Evolutionary conservation across 2,113 vertebrate species (phyloP).

Genomic region (Scomber japonicus): DNA sequence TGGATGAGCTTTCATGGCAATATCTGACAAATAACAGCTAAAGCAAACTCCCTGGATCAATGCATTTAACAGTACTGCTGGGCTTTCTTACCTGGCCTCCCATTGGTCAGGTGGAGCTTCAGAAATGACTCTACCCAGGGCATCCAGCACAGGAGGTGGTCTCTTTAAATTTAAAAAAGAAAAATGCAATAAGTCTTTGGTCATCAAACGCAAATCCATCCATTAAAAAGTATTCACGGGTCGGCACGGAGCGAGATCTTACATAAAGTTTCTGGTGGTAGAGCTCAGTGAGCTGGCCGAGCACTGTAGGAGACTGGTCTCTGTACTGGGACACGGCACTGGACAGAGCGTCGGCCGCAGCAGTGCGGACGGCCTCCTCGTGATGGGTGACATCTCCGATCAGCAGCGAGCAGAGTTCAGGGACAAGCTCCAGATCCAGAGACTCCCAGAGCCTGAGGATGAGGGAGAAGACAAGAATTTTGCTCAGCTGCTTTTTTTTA

Average conservation of each 20-base stretch:
- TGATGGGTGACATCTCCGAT: constrained; percentile 95
- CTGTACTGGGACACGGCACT: constrained; percentile 90
- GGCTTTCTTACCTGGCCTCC: constrained; percentile 93
- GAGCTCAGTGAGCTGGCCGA: constrained; percentile 91
- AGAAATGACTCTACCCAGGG: constrained; percentile 95
- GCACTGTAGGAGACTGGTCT: constrained; percentile 89
- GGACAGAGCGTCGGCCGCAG: constrained; percentile 93
- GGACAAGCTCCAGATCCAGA: constrained; percentile 91
- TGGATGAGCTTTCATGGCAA: neutral
- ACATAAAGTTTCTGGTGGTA: constrained; percentile 98
- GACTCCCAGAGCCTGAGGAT: constrained; percentile 89
- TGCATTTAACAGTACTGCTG: too few species aligned
- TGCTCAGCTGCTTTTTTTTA: neutral
- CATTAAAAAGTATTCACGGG: neutral
- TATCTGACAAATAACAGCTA: neutral
- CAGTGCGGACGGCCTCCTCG: constrained; percentile 91
- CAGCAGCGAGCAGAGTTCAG: constrained; percentile 92
- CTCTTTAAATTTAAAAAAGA: constrained; percentile 83
- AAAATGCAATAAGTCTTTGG: neutral
- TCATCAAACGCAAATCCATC: neutral
- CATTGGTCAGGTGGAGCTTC: constrained; percentile 97
- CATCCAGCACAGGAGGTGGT: constrained; percentile 95
- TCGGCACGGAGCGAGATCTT: constrained; percentile 63
- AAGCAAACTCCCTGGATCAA: neutral
- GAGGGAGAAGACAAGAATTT: neutral